Percentiles rank a stretch among this genome's conserved stretches.
These are phyloP conservation scores for Alosa alosa DNA, from an alignment of 2,113 vertebrate genomes.

Conservation along the genomic window DNA sequence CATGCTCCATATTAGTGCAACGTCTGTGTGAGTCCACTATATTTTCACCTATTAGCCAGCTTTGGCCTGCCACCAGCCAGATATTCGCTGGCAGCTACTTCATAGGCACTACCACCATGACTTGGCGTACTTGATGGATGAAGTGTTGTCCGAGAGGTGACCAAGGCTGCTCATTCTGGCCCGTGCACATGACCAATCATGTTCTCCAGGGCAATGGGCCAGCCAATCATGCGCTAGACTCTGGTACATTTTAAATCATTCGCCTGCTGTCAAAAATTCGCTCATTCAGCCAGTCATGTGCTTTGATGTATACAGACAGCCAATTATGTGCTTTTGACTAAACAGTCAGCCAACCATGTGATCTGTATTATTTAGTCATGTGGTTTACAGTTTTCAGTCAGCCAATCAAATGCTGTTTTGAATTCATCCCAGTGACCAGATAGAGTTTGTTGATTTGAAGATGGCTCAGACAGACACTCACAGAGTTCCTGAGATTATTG, in stretches of 20 bases:
- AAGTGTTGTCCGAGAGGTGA: neutral
- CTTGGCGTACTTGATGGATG: neutral
- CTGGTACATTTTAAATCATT: neutral
- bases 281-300: neutral
- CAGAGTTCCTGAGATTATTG: neutral
- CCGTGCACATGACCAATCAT: neutral
- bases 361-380: neutral
- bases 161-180: neutral
- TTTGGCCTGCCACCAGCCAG: neutral
- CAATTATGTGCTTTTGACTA: neutral
- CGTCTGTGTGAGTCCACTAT: neutral
- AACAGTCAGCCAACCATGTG: neutral
- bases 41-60: neutral
- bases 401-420: neutral
- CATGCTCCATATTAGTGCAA: neutral
- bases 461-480: no score
- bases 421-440: neutral
- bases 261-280: neutral
- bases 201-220: neutral
- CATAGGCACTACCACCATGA: no score
- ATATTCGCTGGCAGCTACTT: neutral
- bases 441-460: neutral
- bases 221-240: neutral
- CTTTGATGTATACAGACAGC: neutral
- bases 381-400: neutral